Evolutionary conservation across 1,140 invertebrate genomes (phyloP).

Genomic region (Aphaenogaster floridana): DNA sequence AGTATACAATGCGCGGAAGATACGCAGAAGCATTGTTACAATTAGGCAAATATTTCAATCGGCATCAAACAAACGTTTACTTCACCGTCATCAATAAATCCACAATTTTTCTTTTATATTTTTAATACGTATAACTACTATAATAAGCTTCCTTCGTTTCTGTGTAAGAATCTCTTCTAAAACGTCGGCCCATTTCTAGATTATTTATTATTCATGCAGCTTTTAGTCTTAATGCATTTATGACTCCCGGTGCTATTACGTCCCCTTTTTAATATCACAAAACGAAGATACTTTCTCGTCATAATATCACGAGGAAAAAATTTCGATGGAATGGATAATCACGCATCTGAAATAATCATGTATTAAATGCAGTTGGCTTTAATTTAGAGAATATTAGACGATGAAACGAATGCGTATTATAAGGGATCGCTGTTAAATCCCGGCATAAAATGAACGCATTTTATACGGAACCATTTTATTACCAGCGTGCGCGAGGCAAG

Average conservation of each 20-base stretch:
- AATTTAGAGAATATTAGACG: conserved; percentile 28
- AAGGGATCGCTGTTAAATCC: conserved; percentile 30
- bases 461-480: conserved; percentile 37
- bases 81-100: neutral
- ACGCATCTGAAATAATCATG: neutral
- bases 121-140: neutral
- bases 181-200: neutral
- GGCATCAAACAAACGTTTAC: neutral
- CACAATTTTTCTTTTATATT: neutral
- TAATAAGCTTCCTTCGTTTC: neutral
- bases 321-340: conserved; percentile 9
- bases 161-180: conserved; percentile 10
- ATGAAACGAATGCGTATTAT: neutral
- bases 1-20: neutral
- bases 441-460: conserved; percentile 12
- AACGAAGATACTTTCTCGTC: neutral
- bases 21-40: neutral
- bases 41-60: neutral
- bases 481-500: neutral
- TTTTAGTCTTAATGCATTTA: conserved; percentile 41
- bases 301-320: neutral
- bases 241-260: conserved; percentile 6
- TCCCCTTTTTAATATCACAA: neutral
- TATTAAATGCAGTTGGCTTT: conserved; percentile 1
- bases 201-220: conserved; percentile 42